Evolutionary conservation across 2,888 invertebrate species (phyloP), one percentile per base, ranked within the genome.

Genomic region (Cantharis rustica): DNA sequence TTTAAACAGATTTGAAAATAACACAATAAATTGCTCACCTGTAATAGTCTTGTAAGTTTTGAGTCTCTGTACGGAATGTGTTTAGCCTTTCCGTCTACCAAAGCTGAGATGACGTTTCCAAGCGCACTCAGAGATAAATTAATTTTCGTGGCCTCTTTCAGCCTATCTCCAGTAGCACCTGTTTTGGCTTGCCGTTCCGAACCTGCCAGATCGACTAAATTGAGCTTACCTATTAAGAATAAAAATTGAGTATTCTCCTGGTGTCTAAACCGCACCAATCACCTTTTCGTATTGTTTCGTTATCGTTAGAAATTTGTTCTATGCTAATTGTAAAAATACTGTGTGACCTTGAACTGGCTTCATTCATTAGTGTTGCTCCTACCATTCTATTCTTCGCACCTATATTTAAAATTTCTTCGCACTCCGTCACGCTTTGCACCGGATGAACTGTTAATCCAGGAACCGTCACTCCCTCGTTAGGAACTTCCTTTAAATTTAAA

Each of bases 81-180:
- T 84, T 93, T 95, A 61, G 94, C 93, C 89, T 92, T 96, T 77
- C 92, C 95, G 89, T 94, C 96, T 68, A 94, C 96, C 72, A 96
- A 87, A 0, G 96, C 96, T 1, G 96, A 96, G 80, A 97, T 97
- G 0, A 97, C 96, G 86, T 97, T 97, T 2, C 95, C 96, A 69
- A 97, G 88, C 0, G 96, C 96, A 11, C 96, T 96, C 26, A 97
- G 88, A 0, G 95, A 96, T 70, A 97, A 87, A 89, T 97, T 97
- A 76, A 96, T 97, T 88, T 96, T 96, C 0, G 95, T 95, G 0
- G 96, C 96, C 88, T 97, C 96, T 84, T 95, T 96, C 26, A 97
- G 88, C 13, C 96, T 89, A 79, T 95, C 95, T 0, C 96, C 96
- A 9, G 94, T 93, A 0, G 96, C 95, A n/a, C 95, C 96, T 83